Base-by-base conservation (phyloP, 2,797 vertebrate genomes). In the Aplochiton taeniatus region DNA sequence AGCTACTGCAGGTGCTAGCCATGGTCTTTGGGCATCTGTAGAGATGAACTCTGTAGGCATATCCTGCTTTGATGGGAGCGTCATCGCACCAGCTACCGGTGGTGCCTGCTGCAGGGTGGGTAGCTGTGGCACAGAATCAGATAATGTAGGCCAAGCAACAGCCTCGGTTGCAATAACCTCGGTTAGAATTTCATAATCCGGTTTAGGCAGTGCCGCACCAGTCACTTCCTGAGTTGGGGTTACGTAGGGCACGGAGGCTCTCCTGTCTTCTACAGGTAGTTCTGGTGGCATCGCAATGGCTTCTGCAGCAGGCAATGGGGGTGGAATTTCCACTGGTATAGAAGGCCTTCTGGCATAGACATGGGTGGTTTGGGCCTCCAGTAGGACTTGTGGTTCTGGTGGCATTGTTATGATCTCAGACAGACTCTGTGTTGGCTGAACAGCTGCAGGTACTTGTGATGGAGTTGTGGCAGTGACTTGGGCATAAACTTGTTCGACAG, bases 331-430 rank as follows among this genome's bases (percentile, higher is more conserved):
- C 49, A n/a, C 42, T 64, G 54, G 54, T 45, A 67, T 31, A 61
- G 56, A 58, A 63, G 48, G 0, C 46, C 59, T 61, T 61, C 59
- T 49, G 13, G 17, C 59, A 49, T 4, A 47, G 18, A 19, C 46
- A n/a, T 50, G 19, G 19, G 18, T 31, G 4, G 60, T 20, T 42
- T 19, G 41, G 5, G 49, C 10, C 46, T 41, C 60, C 17, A n/a
- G 19, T n/a, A 59, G 8, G 80, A 74, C 45, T 31, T 58, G 54
- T 31, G 70, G 47, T 48, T 88, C 81, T 54, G 61, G 41, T 14
- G 77, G 58, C 48, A 80, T 44, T 62, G 59, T 64, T 18, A 73
- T 70, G 10, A 72, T 64, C 20, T 86, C 79, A 70, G 65, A 66
- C n/a, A 66, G 58, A 48, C 31, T 31, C 6, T 31, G 31, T 6